These are phyloP conservation scores for Didymodactylos carnosus DNA, from an alignment of 2,888 invertebrate species.

Conservation along the genomic window DNA sequence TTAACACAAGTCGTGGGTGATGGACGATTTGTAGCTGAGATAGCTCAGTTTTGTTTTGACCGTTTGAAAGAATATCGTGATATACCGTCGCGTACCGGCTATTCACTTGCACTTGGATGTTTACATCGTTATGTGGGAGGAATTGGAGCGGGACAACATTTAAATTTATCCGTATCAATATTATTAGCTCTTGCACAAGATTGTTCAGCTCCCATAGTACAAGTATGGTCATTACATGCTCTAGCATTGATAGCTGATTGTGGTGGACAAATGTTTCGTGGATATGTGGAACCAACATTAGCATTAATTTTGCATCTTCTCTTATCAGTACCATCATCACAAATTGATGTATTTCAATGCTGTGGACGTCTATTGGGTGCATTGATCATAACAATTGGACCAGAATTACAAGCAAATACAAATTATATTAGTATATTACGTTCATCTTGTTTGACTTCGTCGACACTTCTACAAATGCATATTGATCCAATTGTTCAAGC, in stretches of 20 bases:
- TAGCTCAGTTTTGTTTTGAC: slow-evolving; percentile 72
- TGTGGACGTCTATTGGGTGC: slow-evolving; percentile 79
- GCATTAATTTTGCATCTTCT: slow-evolving; percentile 69
- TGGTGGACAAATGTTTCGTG: slow-evolving; percentile 93
- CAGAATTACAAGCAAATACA: slow-evolving; percentile 64
- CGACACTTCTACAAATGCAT: slow-evolving; percentile 60
- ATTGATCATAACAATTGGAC: slow-evolving; percentile 87
- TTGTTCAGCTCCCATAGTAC: slow-evolving; percentile 72
- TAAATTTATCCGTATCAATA: slow-evolving; percentile 79
- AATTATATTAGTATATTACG: background rate
- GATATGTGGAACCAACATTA: slow-evolving; percentile 81
- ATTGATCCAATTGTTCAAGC: slow-evolving; percentile 67
- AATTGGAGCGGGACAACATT: slow-evolving; percentile 78
- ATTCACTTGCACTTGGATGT: slow-evolving; percentile 79
- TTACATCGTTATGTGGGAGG: slow-evolving; percentile 84
- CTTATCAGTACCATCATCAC: slow-evolving; percentile 66
- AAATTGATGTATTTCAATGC: slow-evolving; percentile 70
- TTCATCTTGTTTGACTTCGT: slow-evolving; percentile 56
- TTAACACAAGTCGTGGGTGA: slow-evolving; percentile 72
- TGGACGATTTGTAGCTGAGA: slow-evolving; percentile 63
- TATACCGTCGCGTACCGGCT: slow-evolving; percentile 60
- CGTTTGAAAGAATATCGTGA: slow-evolving; percentile 60
- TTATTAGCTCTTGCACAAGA: slow-evolving; percentile 81
- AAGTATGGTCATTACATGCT: slow-evolving; percentile 91
- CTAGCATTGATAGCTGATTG: slow-evolving; percentile 84